Base-by-base conservation (phyloP, 2,888 invertebrate genomes). In the Tyria jacobaeae region DNA sequence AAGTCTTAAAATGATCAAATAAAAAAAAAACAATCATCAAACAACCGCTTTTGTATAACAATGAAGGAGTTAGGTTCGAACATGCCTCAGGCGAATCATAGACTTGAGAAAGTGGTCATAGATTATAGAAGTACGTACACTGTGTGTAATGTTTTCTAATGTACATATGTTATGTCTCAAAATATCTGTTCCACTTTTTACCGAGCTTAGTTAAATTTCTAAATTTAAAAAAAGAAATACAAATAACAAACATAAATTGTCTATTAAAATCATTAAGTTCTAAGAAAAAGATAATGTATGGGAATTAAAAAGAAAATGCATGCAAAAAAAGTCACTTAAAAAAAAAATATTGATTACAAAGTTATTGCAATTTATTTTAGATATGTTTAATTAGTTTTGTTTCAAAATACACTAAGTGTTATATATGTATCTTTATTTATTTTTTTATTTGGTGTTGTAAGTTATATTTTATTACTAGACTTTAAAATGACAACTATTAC, bases 91-190 rank as follows among this genome's bases (percentile, higher is more conserved):
- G 35, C n/a, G 52, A 39, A 15, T 37, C 35, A 37, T 14, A 25
- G 37, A 53, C 37, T 52, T 37, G 52, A 53, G 52, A 53, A 53
- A 53, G 52, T 53, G 25, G 21, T 10, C 37, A 53, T 24, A 52
- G 37, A 53, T 37, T 53, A 25, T 53, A 37, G 24, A 25, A 15
- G 3, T 37, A 41, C 17, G 3, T 52, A 37, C 24, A 37, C n/a
- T 7, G 9, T 5, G n/a, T 6, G 24, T 39, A n/a, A 1, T 24
- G n/a, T 37, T 35, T 31, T 31, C 34, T 51, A 51, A n/a, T n/a
- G n/a, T 27, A 31, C n/a, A n/a, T 31, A 15, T 31, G 31, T 48
- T 48, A 10, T 41, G 41, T 10, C 17, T 21, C 41, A 21, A 3
- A 21, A 0, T 17, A 9, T 17, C 6, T 39, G 39, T 17, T 21